These are phyloP conservation scores for Mormyrops boulengeri DNA, from an alignment of 2,797 vertebrate species.

Conservation along the genomic window DNA sequence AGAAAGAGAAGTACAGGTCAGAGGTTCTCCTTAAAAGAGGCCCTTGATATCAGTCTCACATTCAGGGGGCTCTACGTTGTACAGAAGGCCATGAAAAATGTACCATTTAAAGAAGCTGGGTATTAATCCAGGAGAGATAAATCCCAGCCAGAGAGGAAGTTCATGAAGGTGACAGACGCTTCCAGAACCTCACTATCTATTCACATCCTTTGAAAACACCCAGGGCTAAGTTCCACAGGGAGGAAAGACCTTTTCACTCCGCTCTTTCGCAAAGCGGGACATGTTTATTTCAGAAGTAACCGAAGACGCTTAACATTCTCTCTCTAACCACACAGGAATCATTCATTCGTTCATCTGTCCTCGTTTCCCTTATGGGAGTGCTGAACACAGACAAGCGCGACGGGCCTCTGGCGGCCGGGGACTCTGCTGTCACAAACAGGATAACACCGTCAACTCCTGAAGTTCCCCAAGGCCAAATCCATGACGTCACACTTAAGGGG, in stretches of 20 bases:
- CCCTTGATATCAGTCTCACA: conserved; percentile 41
- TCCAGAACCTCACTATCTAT: neutral
- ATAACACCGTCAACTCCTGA: neutral
- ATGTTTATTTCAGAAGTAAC: neutral
- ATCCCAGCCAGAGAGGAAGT: conserved; percentile 4
- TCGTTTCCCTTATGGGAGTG: neutral
- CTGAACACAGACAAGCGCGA: neutral
- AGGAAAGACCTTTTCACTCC: neutral
- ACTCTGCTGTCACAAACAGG: neutral
- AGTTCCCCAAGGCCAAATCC: neutral
- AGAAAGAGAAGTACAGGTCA: neutral
- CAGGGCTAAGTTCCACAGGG: neutral
- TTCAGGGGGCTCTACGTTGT: conserved; percentile 34
- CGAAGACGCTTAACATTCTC: neutral
- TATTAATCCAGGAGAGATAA: conserved; percentile 22
- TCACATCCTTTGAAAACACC: neutral
- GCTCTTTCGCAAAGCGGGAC: neutral
- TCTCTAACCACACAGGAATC: neutral
- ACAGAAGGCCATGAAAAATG: conserved; percentile 16
- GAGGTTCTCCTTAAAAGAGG: conserved; percentile 28
- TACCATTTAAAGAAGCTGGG: neutral
- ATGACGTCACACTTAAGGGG: neutral
- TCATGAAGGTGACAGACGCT: neutral
- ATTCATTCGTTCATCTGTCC: neutral
- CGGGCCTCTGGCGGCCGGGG: neutral